These are phyloP conservation scores for Oasisia sp. DNA, from an alignment of 2,888 invertebrate species.

Conservation along the genomic window DNA sequence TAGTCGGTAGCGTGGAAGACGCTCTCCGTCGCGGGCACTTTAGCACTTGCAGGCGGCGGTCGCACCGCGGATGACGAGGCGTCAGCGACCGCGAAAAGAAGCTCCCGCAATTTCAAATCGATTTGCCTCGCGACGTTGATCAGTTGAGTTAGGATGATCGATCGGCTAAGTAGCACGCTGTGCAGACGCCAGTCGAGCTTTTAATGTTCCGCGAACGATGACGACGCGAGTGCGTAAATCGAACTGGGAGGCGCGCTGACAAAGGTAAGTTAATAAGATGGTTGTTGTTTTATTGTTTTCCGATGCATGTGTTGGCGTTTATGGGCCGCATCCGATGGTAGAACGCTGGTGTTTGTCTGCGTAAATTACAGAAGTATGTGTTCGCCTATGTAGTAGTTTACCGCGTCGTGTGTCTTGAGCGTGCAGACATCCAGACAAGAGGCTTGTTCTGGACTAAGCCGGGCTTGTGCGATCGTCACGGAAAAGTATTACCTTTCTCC, in stretches of 20 bases:
- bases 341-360: not conserved
- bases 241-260: not conserved
- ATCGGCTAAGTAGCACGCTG: not conserved
- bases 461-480: not conserved
- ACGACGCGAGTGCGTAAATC: not conserved
- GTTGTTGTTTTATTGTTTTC: not conserved
- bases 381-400: not conserved
- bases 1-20: not conserved
- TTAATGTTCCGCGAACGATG: constrained; percentile 3
- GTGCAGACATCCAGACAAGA: not conserved
- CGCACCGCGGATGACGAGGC: not conserved
- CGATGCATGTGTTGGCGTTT: not conserved
- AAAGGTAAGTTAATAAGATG: not conserved
- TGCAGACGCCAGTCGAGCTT: not conserved
- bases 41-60: not conserved
- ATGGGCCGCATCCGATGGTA: not conserved
- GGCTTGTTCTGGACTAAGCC: not conserved
- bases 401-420: not conserved
- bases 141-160: not conserved
- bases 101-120: not conserved
- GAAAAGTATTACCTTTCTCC: not conserved
- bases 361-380: not conserved
- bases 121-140: not conserved
- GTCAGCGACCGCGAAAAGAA: not conserved
- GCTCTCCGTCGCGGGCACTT: not conserved